phyloP scores from a whole-genome alignment of 1,140 invertebrate species.

The Thaumetopoea pityocampa region DNA sequence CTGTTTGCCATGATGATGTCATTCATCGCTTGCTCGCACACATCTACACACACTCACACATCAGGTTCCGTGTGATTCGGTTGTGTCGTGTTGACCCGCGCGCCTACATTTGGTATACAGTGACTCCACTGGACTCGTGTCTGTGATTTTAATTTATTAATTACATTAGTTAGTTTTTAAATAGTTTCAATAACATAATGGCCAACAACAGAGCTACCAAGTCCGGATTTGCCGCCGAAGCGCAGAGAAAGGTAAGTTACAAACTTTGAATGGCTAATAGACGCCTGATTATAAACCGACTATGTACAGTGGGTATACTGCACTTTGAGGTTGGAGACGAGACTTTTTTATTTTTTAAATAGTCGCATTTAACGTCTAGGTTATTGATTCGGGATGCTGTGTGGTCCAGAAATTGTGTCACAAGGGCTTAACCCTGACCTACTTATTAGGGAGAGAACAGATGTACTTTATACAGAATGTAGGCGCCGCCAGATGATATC shows the following conservation, averaged over 20 bases:
- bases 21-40: conserved; percentile 59
- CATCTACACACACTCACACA: conserved; percentile 55
- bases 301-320: conserved; percentile 2
- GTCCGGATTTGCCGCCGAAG: conserved; percentile 95
- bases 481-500: no score
- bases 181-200: conserved; percentile 76
- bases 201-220: conserved; percentile 92
- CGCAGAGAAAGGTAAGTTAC: conserved; percentile 89
- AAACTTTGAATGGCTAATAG: conserved; percentile 15
- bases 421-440: conserved; percentile 66
- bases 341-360: conserved; percentile 14
- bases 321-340: background rate
- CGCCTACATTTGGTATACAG: conserved; percentile 57
- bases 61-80: conserved; percentile 32
- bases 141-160: conserved; percentile 68
- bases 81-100: conserved; percentile 40
- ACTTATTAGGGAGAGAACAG: conserved; percentile 39
- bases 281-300: conserved; percentile 17
- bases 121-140: conserved; percentile 57
- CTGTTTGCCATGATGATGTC: conserved; percentile 70
- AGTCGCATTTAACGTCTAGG: conserved; percentile 16
- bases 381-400: conserved; percentile 66
- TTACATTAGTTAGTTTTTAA: conserved; percentile 55
- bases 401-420: conserved; percentile 53
- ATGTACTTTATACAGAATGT: no score